Percentiles rank a stretch among this genome's conserved stretches.
These are phyloP conservation scores for Polypedilum pembai DNA, from an alignment of 1,140 invertebrate species.

Conservation along the genomic window DNA sequence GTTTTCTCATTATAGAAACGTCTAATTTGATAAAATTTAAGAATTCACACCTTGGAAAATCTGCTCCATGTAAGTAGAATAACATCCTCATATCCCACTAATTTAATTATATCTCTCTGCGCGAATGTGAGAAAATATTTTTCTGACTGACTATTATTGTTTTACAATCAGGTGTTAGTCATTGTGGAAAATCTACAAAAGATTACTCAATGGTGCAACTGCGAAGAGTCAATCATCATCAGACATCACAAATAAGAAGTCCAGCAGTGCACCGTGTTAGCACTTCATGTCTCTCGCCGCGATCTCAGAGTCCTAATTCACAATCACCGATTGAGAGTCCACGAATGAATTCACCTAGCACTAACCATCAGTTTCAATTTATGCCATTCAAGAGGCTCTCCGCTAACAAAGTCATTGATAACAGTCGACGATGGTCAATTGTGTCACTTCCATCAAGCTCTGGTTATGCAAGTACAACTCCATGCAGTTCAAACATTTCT, in stretches of 20 bases:
- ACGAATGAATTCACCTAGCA: constrained; percentile 51
- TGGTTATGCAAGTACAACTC: constrained; percentile 88
- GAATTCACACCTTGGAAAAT: constrained; percentile 81
- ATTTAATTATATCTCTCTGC: background rate
- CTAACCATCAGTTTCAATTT: constrained; percentile 65
- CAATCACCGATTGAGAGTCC: constrained; percentile 83
- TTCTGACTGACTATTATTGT: background rate
- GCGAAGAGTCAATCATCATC: constrained; percentile 34
- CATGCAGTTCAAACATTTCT: constrained; percentile 92
- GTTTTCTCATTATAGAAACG: constrained; percentile 35
- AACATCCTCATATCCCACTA: background rate
- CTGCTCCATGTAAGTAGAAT: constrained; percentile 50
- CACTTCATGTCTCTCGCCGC: constrained; percentile 58
- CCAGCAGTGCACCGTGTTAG: constrained; percentile 25
- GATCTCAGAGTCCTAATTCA: constrained; percentile 71
- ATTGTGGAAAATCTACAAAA: background rate
- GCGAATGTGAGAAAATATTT: background rate
- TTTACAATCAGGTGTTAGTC: background rate
- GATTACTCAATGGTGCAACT: constrained; percentile 35
- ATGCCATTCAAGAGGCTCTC: constrained; percentile 68
- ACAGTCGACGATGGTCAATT: constrained; percentile 92
- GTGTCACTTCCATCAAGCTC: constrained; percentile 86
- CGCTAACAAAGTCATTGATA: constrained; percentile 50
- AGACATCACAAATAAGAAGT: background rate
- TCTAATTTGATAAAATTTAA: constrained; percentile 82